Percentiles rank a stretch among this genome's conserved stretches.
Evolutionary conservation across 2,113 vertebrate genomes (phyloP).

Genomic region (Aphelocoma coerulescens): DNA sequence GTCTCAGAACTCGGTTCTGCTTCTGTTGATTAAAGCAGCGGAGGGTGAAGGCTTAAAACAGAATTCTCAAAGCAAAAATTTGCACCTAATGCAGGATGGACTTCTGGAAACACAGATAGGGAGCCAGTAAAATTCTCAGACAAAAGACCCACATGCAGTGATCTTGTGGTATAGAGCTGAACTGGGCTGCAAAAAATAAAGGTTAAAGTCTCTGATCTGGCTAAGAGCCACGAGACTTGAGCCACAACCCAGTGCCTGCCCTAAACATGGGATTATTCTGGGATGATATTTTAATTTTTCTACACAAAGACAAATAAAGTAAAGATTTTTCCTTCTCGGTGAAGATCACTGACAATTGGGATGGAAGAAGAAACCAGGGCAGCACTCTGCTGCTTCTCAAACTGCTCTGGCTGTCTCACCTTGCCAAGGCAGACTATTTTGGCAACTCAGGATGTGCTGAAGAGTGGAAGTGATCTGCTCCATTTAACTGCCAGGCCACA

Average conservation of each 20-base stretch:
- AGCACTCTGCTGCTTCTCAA: not conserved
- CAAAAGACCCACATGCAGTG: not conserved
- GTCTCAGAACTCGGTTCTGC: not conserved
- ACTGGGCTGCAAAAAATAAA: not conserved
- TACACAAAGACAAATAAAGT: not conserved
- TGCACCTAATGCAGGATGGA: not conserved
- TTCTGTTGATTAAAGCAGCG: not conserved
- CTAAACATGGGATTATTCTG: not conserved
- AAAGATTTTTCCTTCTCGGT: not conserved
- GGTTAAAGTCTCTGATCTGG: not conserved
- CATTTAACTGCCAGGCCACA: not conserved
- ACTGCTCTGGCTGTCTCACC: not conserved
- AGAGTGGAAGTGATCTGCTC: not conserved
- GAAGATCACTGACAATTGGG: not conserved
- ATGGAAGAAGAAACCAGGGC: not conserved
- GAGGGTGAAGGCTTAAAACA: not conserved
- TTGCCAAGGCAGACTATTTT: not conserved
- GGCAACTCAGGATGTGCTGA: not conserved
- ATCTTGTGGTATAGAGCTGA: not conserved
- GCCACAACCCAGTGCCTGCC: not conserved
- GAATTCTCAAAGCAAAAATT: not conserved
- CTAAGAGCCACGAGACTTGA: not conserved
- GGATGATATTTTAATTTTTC: not conserved
- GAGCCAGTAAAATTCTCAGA: not conserved
- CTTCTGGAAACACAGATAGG: not conserved